phyloP scores from a whole-genome alignment of 2,888 invertebrate species.

The Orchesella flavescens region DNA sequence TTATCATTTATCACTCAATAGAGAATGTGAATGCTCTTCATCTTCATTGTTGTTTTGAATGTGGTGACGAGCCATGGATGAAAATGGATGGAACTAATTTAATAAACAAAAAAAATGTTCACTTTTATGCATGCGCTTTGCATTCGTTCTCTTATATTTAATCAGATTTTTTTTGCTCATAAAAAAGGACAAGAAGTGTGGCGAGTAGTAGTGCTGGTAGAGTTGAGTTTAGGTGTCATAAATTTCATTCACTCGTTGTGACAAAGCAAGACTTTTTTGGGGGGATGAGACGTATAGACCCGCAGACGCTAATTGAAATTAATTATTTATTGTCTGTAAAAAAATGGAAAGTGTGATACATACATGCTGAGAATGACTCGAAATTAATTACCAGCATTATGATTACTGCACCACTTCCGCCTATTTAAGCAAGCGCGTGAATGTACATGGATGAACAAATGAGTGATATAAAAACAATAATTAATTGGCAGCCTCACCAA shows the following conservation, averaged over 20 bases:
- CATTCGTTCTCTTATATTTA: too few relatives aligned
- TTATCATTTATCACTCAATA: constrained; percentile 34
- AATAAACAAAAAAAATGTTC: too few relatives aligned
- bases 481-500: constrained; percentile 46
- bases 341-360: constrained; percentile 4
- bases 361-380: constrained; percentile 3
- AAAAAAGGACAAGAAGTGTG: background rate
- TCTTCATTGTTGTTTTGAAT: too few relatives aligned
- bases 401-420: constrained; percentile 43
- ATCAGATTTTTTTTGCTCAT: background rate
- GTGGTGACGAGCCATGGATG: too few relatives aligned
- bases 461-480: background rate
- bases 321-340: constrained; percentile 43
- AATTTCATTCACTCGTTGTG: too few relatives aligned
- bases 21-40: too few relatives aligned
- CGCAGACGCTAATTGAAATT: constrained; percentile 59
- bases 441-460: too few relatives aligned
- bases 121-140: too few relatives aligned
- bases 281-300: constrained; percentile 24
- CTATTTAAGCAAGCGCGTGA: too few relatives aligned
- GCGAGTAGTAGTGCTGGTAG: too few relatives aligned
- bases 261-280: background rate
- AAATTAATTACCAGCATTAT: background rate
- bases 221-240: too few relatives aligned
- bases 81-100: too few relatives aligned